Base-by-base conservation (phyloP, 2,113 vertebrate genomes). In the Rana temporaria region DNA sequence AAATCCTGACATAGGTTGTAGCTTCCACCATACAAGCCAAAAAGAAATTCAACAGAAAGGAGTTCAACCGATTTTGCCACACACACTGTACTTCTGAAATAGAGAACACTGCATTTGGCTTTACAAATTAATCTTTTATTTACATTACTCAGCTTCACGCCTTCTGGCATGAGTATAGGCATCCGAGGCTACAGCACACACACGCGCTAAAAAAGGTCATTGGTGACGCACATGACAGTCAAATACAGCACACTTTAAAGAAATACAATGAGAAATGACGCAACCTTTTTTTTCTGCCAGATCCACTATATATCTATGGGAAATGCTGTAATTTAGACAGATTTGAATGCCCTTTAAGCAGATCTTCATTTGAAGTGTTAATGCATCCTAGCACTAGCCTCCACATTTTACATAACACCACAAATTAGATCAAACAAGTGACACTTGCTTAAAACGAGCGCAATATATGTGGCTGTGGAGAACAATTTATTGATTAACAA, bases 361-460 rank as follows among this genome's bases (percentile, higher is more conserved):
- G 19, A 66, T 78, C 42, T 78, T 26, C 4, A 34, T 20, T 32
- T 53, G 22, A 56, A 38, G 26, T 67, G 63, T 78, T 78, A 78
- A 78, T 78, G 22, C 76, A 55, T 66, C 48, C 32, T 55, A 78
- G 26, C 26, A n/a, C 64, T 66, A n/a, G 14, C 76, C 30, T 78
- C 24, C 34, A 17, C 20, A 76, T 48, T 52, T 63, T n/a, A 26
- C 15, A 38, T n/a, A 75, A 14, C 15, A 22, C 16, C 42, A 30
- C 24, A 59, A 59, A 59, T 12, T n/a, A 20, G 6, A 8, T 8
- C 22, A 22, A 20, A 59, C 24, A 38, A n/a, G 17, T 15, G 6
- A 12, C 42, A 22, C 19, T 42, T 38, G 38, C 19, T 22, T 42
- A 57, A 30, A 17, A 60, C 9, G 12, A 32, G 56, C 20, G n/a